Evolutionary conservation across 2,113 vertebrate species (phyloP).

Genomic region (Mormoops blainvillei): DNA sequence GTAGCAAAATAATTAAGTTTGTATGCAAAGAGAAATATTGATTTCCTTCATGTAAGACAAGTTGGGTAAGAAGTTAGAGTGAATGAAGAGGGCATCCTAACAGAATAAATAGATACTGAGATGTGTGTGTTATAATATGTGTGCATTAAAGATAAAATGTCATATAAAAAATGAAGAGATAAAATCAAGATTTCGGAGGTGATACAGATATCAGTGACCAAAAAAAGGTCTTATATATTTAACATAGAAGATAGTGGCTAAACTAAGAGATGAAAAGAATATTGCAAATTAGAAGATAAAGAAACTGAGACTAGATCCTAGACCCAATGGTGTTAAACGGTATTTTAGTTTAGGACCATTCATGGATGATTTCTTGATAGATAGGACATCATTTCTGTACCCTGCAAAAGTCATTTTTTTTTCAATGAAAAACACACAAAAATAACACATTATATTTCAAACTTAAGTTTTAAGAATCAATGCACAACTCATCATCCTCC

Average conservation of each 20-base stretch:
- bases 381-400: neutral
- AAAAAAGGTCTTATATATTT: neutral
- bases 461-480: neutral
- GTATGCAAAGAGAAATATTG: neutral
- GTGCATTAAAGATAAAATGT: neutral
- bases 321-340: neutral
- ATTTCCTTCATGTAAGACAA: neutral
- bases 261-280: neutral
- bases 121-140: neutral
- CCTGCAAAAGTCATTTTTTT: neutral
- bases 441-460: neutral
- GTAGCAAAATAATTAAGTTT: neutral
- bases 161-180: neutral
- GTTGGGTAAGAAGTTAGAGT: neutral
- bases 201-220: neutral
- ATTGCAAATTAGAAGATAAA: neutral
- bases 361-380: neutral
- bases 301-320: neutral
- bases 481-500: neutral
- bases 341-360: neutral
- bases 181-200: neutral
- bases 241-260: neutral
- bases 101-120: neutral
- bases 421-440: neutral
- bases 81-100: neutral